Evolutionary conservation across 2,888 invertebrate genomes (phyloP).

Genomic region (Eupithecia abbreviata): DNA sequence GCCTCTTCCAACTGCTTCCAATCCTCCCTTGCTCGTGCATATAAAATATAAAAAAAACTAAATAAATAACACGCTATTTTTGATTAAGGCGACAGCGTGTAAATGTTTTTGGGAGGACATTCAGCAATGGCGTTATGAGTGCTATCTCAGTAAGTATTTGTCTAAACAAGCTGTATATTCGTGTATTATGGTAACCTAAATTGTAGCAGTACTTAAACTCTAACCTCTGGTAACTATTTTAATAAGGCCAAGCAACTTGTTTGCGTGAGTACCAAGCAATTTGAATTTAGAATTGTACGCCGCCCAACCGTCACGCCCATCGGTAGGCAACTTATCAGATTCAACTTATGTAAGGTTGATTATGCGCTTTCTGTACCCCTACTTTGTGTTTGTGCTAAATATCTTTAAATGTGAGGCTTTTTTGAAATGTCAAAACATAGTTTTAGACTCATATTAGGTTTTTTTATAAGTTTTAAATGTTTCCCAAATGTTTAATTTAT

Average conservation of each 20-base stretch:
- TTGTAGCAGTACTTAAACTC: not conserved
- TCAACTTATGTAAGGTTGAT: conserved; percentile 71
- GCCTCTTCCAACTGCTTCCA: no score
- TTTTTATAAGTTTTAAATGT: no score
- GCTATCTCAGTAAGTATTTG: not conserved
- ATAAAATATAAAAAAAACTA: no score
- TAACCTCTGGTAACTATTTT: conserved; percentile 1
- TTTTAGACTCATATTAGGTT: no score
- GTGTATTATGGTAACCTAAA: not conserved
- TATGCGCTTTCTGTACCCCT: conserved; percentile 66
- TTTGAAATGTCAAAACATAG: no score
- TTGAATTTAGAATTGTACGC: conserved; percentile 74
- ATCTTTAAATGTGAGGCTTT: not conserved
- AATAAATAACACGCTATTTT: no score
- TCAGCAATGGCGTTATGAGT: not conserved
- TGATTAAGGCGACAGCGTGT: no score
- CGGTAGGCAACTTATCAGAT: conserved; percentile 72
- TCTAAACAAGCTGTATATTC: not conserved
- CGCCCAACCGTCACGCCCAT: conserved; percentile 72
- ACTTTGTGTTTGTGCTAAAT: conserved; percentile 33
- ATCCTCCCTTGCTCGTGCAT: no score
- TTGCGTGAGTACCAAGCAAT: conserved; percentile 65
- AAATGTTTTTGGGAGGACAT: not conserved
- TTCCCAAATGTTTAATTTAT: no score
- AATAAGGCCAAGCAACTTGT: conserved; percentile 20